These are phyloP conservation scores for Channa striata DNA, from an alignment of 2,797 vertebrate genomes.

Conservation along the genomic window DNA sequence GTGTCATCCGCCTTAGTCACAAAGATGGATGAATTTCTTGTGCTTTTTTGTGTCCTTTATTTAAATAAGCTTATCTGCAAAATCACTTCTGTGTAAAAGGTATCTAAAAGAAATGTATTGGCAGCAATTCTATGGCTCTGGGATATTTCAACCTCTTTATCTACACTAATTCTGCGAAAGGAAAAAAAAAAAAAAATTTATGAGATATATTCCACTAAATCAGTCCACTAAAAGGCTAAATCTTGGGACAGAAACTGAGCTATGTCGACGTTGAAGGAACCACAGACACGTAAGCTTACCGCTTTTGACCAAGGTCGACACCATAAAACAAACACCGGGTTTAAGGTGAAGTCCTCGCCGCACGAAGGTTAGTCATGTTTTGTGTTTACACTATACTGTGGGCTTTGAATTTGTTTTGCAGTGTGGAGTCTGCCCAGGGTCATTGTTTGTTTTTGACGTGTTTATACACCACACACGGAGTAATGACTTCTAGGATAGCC, in stretches of 20 bases:
- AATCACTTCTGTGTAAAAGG: not conserved
- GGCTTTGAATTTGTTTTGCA: conserved; percentile 80
- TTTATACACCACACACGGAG: conserved; percentile 84
- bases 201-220: no score
- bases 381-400: conserved; percentile 81
- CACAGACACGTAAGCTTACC: conserved; percentile 35
- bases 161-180: not conserved
- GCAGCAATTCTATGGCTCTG: not conserved
- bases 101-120: not conserved
- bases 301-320: conserved; percentile 64
- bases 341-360: conserved; percentile 71
- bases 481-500: conserved; percentile 74
- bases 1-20: not conserved
- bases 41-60: not conserved
- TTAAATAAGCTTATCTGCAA: not conserved
- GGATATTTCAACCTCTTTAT: not conserved
- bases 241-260: conserved; percentile 34
- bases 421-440: conserved; percentile 70
- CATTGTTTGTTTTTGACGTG: conserved; percentile 83
- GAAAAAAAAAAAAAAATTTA: not conserved
- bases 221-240: conserved; percentile 14
- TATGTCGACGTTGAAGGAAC: conserved; percentile 31
- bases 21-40: not conserved
- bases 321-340: conserved; percentile 60
- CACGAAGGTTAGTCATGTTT: conserved; percentile 81